phyloP scores from a whole-genome alignment of 2,888 invertebrate species.

The Andrena minutula region DNA sequence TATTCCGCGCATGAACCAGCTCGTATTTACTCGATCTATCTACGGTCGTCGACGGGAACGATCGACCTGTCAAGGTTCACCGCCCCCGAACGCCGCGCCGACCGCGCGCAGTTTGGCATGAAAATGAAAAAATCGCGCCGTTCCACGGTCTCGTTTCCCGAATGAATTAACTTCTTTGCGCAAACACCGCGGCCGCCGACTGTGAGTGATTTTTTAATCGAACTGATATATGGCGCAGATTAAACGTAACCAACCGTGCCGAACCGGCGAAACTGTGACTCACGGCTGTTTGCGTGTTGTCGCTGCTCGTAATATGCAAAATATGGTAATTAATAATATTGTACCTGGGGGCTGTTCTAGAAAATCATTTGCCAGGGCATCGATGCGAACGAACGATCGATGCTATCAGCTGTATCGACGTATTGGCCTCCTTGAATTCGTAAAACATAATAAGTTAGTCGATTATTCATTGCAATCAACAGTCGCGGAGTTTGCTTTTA shows the following conservation, averaged over 20 bases:
- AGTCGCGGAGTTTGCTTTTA: too few species aligned
- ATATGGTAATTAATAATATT: conserved; percentile 14
- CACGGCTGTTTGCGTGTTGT: conserved; percentile 1
- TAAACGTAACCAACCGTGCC: conserved; percentile 3
- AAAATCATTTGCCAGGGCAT: not conserved
- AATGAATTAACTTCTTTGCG: conserved; percentile 36
- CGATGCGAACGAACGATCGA: not conserved
- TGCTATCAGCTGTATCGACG: not conserved
- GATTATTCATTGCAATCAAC: not conserved
- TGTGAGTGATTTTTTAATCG: conserved; percentile 36
- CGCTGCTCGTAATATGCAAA: not conserved
- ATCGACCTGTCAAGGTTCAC: conserved; percentile 19
- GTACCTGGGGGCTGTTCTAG: not conserved
- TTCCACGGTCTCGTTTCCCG: not conserved
- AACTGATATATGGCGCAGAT: conserved; percentile 20
- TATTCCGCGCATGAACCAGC: conserved; percentile 42
- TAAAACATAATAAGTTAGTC: not conserved
- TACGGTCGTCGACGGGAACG: conserved; percentile 10
- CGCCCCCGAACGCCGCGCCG: conserved; percentile 22
- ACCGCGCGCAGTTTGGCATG: conserved; percentile 9
- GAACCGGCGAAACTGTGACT: not conserved
- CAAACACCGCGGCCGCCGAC: conserved; percentile 17
- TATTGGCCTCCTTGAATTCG: too few species aligned
- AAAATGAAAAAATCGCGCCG: conserved; percentile 16
- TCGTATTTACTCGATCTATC: conserved; percentile 48